These are phyloP conservation scores for Muscicapa striata DNA, from an alignment of 2,797 vertebrate genomes.

Conservation along the genomic window DNA sequence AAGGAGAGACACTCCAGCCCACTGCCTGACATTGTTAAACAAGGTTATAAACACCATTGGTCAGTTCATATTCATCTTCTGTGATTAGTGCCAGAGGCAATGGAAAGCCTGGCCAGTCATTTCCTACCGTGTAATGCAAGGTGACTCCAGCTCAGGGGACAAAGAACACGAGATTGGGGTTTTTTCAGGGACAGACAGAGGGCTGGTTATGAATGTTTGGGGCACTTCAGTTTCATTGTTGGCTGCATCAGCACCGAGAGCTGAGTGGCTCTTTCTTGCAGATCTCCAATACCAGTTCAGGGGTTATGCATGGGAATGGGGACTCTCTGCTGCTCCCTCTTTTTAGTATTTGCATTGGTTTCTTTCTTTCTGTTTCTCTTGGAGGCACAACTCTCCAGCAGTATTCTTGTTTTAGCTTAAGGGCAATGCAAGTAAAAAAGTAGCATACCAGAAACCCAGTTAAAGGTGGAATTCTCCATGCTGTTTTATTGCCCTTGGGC, in stretches of 20 bases:
- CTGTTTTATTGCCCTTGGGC: not conserved
- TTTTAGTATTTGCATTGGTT: not conserved
- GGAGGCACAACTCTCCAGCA: not conserved
- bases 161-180: not conserved
- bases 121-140: conserved; percentile 47
- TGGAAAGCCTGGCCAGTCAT: conserved; percentile 44
- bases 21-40: not conserved
- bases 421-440: not conserved
- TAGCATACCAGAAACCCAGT: not conserved
- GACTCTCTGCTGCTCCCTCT: not conserved
- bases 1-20: not conserved
- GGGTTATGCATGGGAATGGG: not conserved
- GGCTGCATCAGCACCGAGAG: not conserved
- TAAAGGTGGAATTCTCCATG: not conserved
- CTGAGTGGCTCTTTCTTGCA: not conserved
- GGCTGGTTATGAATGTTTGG: conserved; percentile 24
- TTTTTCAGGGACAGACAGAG: conserved; percentile 10
- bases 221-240: not conserved
- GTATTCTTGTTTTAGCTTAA: not conserved
- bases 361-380: not conserved
- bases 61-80: conserved; percentile 18
- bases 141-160: conserved; percentile 50
- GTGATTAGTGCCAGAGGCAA: not conserved
- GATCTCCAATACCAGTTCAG: not conserved
- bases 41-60: conserved; percentile 23